phyloP scores from a whole-genome alignment of 2,113 vertebrate species.

The Mola mola region DNA sequence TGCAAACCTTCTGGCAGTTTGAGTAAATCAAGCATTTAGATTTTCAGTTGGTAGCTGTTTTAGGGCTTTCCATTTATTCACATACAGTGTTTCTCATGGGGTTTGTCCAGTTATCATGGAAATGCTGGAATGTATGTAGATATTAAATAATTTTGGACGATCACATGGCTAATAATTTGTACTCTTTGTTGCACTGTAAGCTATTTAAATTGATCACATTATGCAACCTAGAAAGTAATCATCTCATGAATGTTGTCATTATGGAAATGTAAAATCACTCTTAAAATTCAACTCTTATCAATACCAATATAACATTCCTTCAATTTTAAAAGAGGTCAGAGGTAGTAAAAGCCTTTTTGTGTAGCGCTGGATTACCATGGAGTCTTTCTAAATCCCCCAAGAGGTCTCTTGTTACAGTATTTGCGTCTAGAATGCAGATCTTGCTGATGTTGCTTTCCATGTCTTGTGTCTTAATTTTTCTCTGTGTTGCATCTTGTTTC shows the following conservation, averaged over 20 bases:
- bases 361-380: not conserved
- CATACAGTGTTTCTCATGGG: no score
- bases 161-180: no score
- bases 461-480: not conserved
- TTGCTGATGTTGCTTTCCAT: conserved; percentile 4
- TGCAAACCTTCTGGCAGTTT: not conserved
- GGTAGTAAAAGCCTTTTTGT: not conserved
- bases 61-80: not conserved
- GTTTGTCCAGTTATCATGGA: not conserved
- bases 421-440: conserved; percentile 55
- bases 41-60: not conserved
- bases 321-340: no score
- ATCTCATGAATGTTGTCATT: not conserved
- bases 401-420: conserved; percentile 22
- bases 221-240: no score
- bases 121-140: no score
- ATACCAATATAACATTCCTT: not conserved
- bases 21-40: not conserved
- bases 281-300: not conserved
- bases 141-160: no score
- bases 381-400: conserved; percentile 3
- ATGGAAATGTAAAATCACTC: not conserved
- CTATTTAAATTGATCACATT: no score
- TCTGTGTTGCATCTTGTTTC: conserved; percentile 4
- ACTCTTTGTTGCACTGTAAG: no score